Evolutionary conservation across 64 coral and sea anemone species (phyloP).

Genomic region (Stichodactyla mertensii): DNA sequence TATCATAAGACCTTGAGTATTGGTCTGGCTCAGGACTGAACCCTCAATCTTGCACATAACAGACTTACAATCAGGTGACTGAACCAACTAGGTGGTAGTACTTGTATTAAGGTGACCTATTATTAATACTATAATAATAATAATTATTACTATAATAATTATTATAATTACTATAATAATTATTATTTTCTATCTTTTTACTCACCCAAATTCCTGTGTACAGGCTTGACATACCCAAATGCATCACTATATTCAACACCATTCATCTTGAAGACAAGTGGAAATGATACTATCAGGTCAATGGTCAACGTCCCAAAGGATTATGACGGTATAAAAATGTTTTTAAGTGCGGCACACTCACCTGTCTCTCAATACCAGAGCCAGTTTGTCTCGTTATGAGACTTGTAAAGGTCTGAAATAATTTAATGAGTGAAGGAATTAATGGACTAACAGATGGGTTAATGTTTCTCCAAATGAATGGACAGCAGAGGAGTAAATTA

Average conservation of each 20-base stretch:
- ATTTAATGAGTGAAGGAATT: not conserved
- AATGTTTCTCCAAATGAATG: too few species aligned
- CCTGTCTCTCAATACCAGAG: not conserved
- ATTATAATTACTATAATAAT: not conserved
- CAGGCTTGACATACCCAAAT: slow-evolving; percentile 13
- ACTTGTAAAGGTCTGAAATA: slow-evolving; percentile 41
- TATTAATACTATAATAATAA: not conserved
- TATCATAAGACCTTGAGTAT: too few species aligned
- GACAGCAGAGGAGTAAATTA: too few species aligned
- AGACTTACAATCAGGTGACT: too few species aligned
- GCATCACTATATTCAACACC: slow-evolving; percentile 59
- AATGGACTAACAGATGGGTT: not conserved
- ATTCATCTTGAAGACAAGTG: slow-evolving; percentile 31
- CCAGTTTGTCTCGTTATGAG: slow-evolving; percentile 29
- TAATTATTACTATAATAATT: too few species aligned
- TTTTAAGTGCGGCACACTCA: too few species aligned
- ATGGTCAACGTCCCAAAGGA: not conserved
- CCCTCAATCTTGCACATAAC: too few species aligned
- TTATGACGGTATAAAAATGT: too few species aligned
- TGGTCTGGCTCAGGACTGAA: too few species aligned
- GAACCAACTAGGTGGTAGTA: too few species aligned
- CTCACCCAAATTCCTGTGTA: not conserved
- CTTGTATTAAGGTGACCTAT: too few species aligned
- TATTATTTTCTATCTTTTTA: not conserved
- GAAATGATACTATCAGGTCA: not conserved